Evolutionary conservation across 2,797 vertebrate genomes (phyloP), one percentile per base, ranked within the genome.

Genomic region (Danionella dracula): DNA sequence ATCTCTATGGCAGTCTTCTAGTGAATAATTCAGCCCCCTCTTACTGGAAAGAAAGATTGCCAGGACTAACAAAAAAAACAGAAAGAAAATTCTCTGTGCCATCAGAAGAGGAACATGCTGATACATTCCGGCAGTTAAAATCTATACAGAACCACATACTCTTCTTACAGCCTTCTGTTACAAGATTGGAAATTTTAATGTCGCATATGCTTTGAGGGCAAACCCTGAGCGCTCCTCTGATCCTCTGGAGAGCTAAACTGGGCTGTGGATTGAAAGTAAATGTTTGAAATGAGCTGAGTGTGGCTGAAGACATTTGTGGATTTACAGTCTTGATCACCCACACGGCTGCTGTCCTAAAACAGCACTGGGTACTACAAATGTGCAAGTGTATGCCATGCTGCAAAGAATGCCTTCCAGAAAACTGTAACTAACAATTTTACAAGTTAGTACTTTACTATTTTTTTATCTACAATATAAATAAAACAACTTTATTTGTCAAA

Each of bases 21-120:
- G 44, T 90, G 82, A 88, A 89, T 89, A 83, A 88, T 89, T 90
- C 64, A 88, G 66, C 44, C 42, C 62, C 23, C 27, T 63, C 68
- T 79, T 78, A 78, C 77, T 64, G 66, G 23, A 57, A 57, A 37
- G 45, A 78, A 73, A 46, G 75, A 80, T 57, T 17, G 69, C 61
- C 6, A 1, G 66, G n/a, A 64, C 31, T 17, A 12, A 54, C 62
- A 70, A 56, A 64, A 48, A 27, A 20, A 48, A 41, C 62, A 70
- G 58, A 64, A 48, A 27, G 23, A 48, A 41, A 51, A 53, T 62
- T 50, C 12, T 13, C 4, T 1, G 12, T 34, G 46, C 23, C 59
- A 40, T 29, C 29, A 44, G 17, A 17, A 10, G 50, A 46, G 15
- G 31, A 55, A 65, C 41, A 55, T 23, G 48, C 38, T 45, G 44